Evolutionary conservation across 2,888 invertebrate genomes (phyloP), one percentile per base, ranked within the genome.

Genomic region (Timema cristinae): DNA sequence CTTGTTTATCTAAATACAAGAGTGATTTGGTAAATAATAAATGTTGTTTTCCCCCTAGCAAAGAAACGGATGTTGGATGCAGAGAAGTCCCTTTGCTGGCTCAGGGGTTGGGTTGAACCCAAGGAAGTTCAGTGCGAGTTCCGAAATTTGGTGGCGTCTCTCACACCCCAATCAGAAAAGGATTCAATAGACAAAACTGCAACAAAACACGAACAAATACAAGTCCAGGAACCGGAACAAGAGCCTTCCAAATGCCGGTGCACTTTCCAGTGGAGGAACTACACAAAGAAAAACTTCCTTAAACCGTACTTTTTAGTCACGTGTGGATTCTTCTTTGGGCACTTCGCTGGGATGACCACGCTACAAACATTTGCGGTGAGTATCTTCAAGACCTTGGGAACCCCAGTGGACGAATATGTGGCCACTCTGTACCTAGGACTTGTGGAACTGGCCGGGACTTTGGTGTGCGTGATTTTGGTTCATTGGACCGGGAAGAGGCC

Each of bases 261-360:
- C 61, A 7, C 50, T 16, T n/a, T 59, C 59, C 66, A 69, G 8
- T 75, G 75, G 71, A 56, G 73, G 13, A 69, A 71, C 50, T 76
- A 79, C 71, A 72, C 73, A 6, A 71, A 71, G 6, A 75, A 85
- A 68, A 89, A 87, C 50, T 93, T 93, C 78, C 78, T 90, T n/a
- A 79, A 86, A 66, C 93, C 93, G 0, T 92, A 88, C 77, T 79
- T 86, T 5, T 80, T 93, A 47, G 88, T 93, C 0, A 83, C 86
- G 11, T 85, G 87, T 59, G 84, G 86, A 16, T 93, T 93, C 80
- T 90, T 92, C 77, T 85, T 92, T 13, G 88, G 89, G 0, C 88
- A 91, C 78, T 92, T 93, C 77, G 90, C 90, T 52, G 93, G 93
- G 0, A 89, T 90, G 84, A 89, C 89, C 0, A 88, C 91, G 0